Base-by-base conservation (phyloP, 2,113 vertebrate species). In the Crotophaga sulcirostris region DNA sequence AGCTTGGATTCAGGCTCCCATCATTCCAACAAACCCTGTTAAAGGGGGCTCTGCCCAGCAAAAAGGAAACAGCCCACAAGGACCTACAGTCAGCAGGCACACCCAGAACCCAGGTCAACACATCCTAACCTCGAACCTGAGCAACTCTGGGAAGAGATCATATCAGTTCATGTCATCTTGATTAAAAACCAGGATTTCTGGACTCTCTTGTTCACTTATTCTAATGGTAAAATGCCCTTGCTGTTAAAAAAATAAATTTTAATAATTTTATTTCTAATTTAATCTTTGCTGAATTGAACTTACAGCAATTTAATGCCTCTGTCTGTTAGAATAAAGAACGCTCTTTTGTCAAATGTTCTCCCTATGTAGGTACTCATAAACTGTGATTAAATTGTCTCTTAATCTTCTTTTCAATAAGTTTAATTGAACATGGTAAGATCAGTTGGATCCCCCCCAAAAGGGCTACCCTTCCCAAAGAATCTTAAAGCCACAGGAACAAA, bases 351-450 rank as follows among this genome's bases (percentile, higher is more conserved):
- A 87, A 89, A 87, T 56, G 9, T 92, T 94, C 52, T 90, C 58
- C 66, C 74, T 73, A 9, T 51, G 77, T 54, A 94, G 77, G 84
- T 89, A 29, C 73, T 92, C 87, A 60, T 16, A 64, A 91, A 84
- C 66, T 78, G 64, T 63, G 84, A 93, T 89, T 94, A 84, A 96
- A 94, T 89, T 94, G 45, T 92, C 70, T 78, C 91, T 91, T 84
- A 72, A 89, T 87, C 62, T 91, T 78, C 73, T 76, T 62, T 85
- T 73, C 77, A 91, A 16, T 82, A 77, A 91, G 24, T 51, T 82
- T 93, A 93, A 94, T 68, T 76, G 77, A 81, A 69, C 40, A 66
- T 44, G 10, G 6, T 68, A 44, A n/a, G 42, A 87, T 62, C 82
- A 44, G 7, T 2, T 87, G 77, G 89, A 82, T 75, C 34, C 82